Evolutionary conservation across 2,888 invertebrate genomes (phyloP), one percentile per base, ranked within the genome.

Genomic region (Synergus umbraculus): DNA sequence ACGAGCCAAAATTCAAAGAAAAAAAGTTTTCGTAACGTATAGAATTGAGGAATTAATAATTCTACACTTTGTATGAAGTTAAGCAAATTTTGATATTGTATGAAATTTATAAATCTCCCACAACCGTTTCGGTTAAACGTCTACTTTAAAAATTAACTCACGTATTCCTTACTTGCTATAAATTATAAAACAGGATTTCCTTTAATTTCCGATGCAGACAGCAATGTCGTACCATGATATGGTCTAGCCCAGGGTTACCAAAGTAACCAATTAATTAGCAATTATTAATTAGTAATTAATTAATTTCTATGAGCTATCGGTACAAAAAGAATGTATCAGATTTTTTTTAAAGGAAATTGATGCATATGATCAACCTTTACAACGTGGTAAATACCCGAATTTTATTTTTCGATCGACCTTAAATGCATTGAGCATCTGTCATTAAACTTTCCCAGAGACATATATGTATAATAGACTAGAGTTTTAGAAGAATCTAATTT

Each of bases 261-360:
- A 85, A 84, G 84, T 85, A 76, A 76, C 83, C 82, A 85, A 79
- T 80, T 81, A 83, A 84, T 65, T 79, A 76, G 65, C 69, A 60
- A 63, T 81, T 77, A 43, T 60, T 82, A 81, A 82, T 78, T 73
- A 83, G 77, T 84, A 85, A 86, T 85, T 87, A 87, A 85, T 85
- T 89, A 90, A 83, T 86, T 86, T 85, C 89, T 91, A 90, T 82
- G 80, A 87, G 87, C 89, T 90, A 87, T 88, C 87, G 86, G 89
- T 91, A 91, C 87, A 91, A 87, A 91, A 91, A 60, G 60, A 90
- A 85, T 89, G 49, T 46, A 69, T 49, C 15, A 9, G 7, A 18
- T 66, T 66, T 66, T 66, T 43, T 37, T 49, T 29, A 37, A 5
- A 12, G 54, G 54, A 73, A 73, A 73, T 73, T 69, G 29, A 69